Percentiles rank a stretch among this genome's conserved stretches.
These are phyloP conservation scores for Globodera rostochiensis DNA, from an alignment of 1,140 invertebrate species.

Conservation along the genomic window DNA sequence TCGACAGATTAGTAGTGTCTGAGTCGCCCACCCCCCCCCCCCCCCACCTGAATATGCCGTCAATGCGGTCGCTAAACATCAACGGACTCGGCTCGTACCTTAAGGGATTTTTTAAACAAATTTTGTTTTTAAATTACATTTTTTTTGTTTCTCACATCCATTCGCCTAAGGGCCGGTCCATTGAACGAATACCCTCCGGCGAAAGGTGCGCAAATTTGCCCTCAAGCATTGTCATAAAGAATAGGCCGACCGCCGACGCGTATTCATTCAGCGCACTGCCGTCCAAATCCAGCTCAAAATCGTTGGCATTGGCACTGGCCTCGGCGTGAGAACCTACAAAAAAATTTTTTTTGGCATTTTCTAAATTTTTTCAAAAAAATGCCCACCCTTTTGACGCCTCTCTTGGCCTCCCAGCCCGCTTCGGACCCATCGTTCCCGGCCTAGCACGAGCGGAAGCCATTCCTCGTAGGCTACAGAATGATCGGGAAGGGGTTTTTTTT, in stretches of 20 bases:
- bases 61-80: conserved; percentile 48
- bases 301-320: conserved; percentile 14
- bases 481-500: no score
- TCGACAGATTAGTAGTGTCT: no score
- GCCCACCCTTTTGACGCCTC: neutral
- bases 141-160: conserved; percentile 38
- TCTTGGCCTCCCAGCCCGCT: conserved; percentile 17
- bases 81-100: conserved; percentile 25
- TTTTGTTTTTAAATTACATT: conserved; percentile 3
- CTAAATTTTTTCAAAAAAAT: conserved; percentile 6
- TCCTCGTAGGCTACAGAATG: conserved; percentile 61
- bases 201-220: conserved; percentile 39
- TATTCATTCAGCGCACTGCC: conserved; percentile 51
- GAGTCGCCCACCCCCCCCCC: no score
- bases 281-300: conserved; percentile 45
- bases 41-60: conserved; percentile 44
- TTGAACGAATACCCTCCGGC: conserved; percentile 32
- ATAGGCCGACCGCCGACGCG: conserved; percentile 55
- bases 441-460: conserved; percentile 66
- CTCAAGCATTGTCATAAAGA: conserved; percentile 52
- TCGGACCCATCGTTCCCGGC: conserved; percentile 45
- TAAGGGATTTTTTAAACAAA: neutral
- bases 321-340: neutral
- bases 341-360: conserved; percentile 3
- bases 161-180: conserved; percentile 49